Evolutionary conservation across 2,888 invertebrate species (phyloP), one percentile per base, ranked within the genome.

Genomic region (Abscondita cerata): DNA sequence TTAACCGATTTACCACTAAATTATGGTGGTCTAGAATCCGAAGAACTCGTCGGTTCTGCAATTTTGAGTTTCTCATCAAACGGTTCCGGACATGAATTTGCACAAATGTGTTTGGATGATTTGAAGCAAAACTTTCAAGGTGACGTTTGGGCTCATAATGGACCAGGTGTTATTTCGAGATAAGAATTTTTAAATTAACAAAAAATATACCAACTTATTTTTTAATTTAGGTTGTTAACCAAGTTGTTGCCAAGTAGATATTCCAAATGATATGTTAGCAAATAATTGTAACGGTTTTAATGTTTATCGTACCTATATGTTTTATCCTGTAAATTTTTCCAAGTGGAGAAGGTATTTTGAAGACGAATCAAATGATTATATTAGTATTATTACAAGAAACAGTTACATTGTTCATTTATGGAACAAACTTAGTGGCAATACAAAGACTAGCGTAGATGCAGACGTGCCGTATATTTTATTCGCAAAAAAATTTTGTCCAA

Each of bases 101-200:
- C 87, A 5, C 80, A 83, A 48, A 76, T 79, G 2, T 87, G 87
- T 70, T 65, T 89, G 20, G 78, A 81, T 6, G 86, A 86, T 69
- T 78, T 88, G 36, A 81, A 80, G 63, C 72, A 72, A 3, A 83
- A 83, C 61, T 87, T 85, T 66, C 80, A 81, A 1, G 86, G 86
- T 0, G 76, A 84, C 55, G 73, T 83, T 46, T 89, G 88, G 87
- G 84, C 84, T 1, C 78, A 85, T 68, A 88, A 88, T 69, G 88
- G 87, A 0, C 88, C 88, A 0, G 87, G 87, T 1, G 89, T 89
- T 0, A 87, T 91, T 36, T 89, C 89, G 0, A 82, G 89, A 77
- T 78, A 67, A 61, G n/a, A 31, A 20, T 5, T 13, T 2, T 40
- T 5, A n/a, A 12, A 15, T 16, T 5, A 1, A 12, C 33, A 33